A percentile compares a stretch with the other conserved stretches of the same genome.
Conservation (phyloP, 1,140 invertebrate genomes). For the Coelopa frigida region DNA sequence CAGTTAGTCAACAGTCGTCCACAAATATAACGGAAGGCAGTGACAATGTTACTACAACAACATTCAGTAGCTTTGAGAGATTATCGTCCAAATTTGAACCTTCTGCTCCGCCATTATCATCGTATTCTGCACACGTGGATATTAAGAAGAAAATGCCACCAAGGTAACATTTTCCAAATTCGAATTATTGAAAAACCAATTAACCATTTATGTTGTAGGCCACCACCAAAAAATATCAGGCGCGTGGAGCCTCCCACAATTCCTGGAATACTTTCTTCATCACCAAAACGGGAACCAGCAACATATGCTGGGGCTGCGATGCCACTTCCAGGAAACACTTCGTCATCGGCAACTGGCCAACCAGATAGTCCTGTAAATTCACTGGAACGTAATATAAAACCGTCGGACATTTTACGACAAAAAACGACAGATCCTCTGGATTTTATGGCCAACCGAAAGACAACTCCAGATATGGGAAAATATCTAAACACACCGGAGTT, state of each 20-base stretch:
- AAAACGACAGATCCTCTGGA: constrained; percentile 42
- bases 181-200: background rate
- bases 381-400: constrained; percentile 42
- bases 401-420: constrained; percentile 40
- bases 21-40: background rate
- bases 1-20: background rate
- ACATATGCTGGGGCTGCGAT: constrained; percentile 31
- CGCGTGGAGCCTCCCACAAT: constrained; percentile 51
- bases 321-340: constrained; percentile 26
- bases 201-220: constrained; percentile 42
- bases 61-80: constrained; percentile 16
- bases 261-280: constrained; percentile 40
- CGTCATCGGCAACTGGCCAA: too few relatives aligned
- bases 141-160: constrained; percentile 55
- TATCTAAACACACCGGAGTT: constrained; percentile 35
- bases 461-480: constrained; percentile 38
- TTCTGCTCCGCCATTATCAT: constrained; percentile 39
- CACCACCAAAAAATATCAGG: constrained; percentile 56
- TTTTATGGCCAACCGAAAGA: constrained; percentile 35
- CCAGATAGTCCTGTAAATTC: constrained; percentile 36
- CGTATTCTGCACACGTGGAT: constrained; percentile 40
- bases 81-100: too few relatives aligned
- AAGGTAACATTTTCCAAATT: constrained; percentile 43
- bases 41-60: constrained; percentile 3
- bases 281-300: constrained; percentile 35